Conservation (phyloP, 1,140 invertebrate species). For the Drosophila truncata region DNA sequence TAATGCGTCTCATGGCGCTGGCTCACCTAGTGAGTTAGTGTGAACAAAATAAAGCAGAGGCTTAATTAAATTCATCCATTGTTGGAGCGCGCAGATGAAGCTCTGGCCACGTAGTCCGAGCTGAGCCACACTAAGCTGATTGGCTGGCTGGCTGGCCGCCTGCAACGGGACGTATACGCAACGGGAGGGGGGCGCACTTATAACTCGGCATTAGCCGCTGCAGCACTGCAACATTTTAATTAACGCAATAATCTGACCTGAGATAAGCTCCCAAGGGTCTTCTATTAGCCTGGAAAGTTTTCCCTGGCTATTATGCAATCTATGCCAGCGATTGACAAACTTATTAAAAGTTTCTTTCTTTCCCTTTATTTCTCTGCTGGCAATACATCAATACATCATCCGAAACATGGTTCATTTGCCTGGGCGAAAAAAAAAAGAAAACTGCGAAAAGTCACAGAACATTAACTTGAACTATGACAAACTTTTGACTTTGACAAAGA, state of each 20-base stretch:
- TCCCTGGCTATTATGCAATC: conserved; percentile 34
- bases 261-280: neutral
- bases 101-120: conserved; percentile 30
- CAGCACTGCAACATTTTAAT: conserved; percentile 71
- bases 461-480: conserved; percentile 83
- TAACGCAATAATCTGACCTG: conserved; percentile 33
- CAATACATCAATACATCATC: conserved; percentile 69
- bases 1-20: conserved; percentile 63
- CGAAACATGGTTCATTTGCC: conserved; percentile 73
- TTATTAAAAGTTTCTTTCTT: conserved; percentile 72
- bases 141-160: conserved; percentile 44
- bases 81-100: conserved; percentile 37
- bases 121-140: conserved; percentile 77
- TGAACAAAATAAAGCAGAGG: conserved; percentile 56
- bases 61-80: conserved; percentile 81
- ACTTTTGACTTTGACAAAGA: conserved; percentile 81
- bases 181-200: conserved; percentile 23
- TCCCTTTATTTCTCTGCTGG: conserved; percentile 30
- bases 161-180: conserved; percentile 65
- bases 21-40: conserved; percentile 35
- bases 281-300: conserved; percentile 40
- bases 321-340: conserved; percentile 66
- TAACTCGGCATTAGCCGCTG: conserved; percentile 56
- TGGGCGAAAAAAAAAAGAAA: conserved; percentile 62
- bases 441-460: conserved; percentile 79